Evolutionary conservation across 2,888 invertebrate genomes (phyloP).

Genomic region (Napeogenes sylphis): DNA sequence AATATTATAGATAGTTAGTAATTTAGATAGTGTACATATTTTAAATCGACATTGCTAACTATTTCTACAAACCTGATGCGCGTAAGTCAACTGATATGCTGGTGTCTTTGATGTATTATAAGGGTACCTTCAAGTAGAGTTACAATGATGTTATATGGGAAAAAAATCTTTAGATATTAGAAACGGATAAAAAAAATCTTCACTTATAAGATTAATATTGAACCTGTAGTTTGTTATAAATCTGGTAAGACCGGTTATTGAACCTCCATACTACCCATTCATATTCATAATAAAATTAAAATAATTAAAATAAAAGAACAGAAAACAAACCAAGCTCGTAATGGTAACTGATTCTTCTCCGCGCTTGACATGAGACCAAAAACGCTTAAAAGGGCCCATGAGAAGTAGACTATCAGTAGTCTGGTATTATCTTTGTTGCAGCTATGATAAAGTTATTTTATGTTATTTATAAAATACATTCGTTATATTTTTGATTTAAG

Average conservation of each 20-base stretch:
- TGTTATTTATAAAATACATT: background rate
- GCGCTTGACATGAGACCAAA: constrained; percentile 50
- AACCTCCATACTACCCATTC: too few species aligned
- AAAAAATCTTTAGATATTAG: background rate
- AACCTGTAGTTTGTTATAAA: background rate
- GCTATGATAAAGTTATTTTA: constrained; percentile 32
- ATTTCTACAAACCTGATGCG: constrained; percentile 52
- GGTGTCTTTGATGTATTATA: constrained; percentile 59
- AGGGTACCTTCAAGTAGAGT: constrained; percentile 59
- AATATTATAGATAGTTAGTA: background rate
- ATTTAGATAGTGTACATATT: background rate
- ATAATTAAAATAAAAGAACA: too few species aligned
- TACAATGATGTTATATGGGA: background rate
- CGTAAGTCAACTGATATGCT: constrained; percentile 61
- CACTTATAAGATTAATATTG: background rate
- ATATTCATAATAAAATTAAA: too few species aligned
- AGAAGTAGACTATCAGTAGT: constrained; percentile 36
- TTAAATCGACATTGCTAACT: background rate
- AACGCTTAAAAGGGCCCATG: constrained; percentile 42
- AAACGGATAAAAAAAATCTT: background rate
- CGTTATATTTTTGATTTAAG: background rate
- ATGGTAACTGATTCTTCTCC: constrained; percentile 48
- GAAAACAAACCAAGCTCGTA: constrained; percentile 52
- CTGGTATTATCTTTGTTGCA: constrained; percentile 42
- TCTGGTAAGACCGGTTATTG: too few species aligned